phyloP scores from a whole-genome alignment of 2,797 vertebrate species.

The Geotria australis region DNA sequence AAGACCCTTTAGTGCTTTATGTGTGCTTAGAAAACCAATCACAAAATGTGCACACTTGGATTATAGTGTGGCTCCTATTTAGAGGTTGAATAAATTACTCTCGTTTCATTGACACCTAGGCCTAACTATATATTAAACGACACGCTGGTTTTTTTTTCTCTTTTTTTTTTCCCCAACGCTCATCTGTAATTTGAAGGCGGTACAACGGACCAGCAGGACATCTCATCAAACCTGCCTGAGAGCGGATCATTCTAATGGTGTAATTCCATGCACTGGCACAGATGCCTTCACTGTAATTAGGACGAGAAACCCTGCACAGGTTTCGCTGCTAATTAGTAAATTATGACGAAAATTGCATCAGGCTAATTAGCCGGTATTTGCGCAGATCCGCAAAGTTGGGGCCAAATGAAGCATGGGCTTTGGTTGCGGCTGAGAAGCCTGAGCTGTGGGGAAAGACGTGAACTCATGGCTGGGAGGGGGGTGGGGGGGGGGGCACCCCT shows the following conservation, averaged over 20 bases:
- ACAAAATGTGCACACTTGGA: too few species aligned
- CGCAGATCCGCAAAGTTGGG: background rate
- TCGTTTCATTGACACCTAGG: too few species aligned
- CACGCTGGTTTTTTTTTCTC: background rate
- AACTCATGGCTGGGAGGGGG: too few species aligned
- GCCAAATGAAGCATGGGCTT: background rate
- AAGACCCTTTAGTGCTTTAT: too few species aligned
- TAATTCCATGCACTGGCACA: background rate
- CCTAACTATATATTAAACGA: too few species aligned
- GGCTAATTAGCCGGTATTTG: background rate
- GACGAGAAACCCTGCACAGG: background rate
- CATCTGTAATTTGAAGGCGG: background rate
- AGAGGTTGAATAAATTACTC: too few species aligned
- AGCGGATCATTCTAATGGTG: background rate
- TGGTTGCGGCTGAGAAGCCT: background rate
- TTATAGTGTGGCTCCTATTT: too few species aligned
- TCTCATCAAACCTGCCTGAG: background rate
- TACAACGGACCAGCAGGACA: background rate
- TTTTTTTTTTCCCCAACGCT: background rate
- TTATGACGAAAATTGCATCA: background rate
- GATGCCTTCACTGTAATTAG: background rate
- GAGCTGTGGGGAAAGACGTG: too few species aligned
- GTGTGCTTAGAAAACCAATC: too few species aligned
- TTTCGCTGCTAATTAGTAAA: background rate
- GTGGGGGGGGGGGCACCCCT: too few species aligned